Conservation (phyloP, 2,888 invertebrate species). For the Oscheius myriophilus region DNA sequence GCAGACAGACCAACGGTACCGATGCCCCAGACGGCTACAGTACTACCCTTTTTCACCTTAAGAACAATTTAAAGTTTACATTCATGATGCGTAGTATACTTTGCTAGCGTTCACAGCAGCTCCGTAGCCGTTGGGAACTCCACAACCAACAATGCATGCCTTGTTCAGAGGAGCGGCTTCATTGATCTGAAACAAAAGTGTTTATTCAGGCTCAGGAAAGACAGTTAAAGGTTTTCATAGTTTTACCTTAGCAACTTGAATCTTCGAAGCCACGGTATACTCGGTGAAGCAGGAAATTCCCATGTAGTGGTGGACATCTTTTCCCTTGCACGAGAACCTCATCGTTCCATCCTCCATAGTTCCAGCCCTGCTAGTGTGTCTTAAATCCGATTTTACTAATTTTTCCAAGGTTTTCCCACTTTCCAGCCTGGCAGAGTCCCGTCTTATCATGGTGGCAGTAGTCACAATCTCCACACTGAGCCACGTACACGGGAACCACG, state of each 20-base stretch:
- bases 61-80: neutral
- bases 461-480: conserved; percentile 94
- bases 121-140: conserved; percentile 91
- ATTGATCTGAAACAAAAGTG: conserved; percentile 76
- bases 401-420: too few species aligned
- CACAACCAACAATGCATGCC: conserved; percentile 88
- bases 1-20: conserved; percentile 93
- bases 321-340: conserved; percentile 78
- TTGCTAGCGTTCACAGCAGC: conserved; percentile 89
- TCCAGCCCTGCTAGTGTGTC: neutral
- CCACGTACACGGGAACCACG: conserved; percentile 93
- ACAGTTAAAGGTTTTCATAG: neutral
- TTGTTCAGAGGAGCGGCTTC: conserved; percentile 83
- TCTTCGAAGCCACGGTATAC: conserved; percentile 91
- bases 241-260: conserved; percentile 87
- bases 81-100: conserved; percentile 48
- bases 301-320: conserved; percentile 84
- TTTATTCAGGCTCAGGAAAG: neutral
- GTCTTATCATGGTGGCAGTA: conserved; percentile 94
- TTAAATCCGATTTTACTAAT: too few species aligned
- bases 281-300: conserved; percentile 87
- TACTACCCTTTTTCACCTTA: conserved; percentile 82
- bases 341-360: conserved; percentile 89
- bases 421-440: conserved; percentile 88
- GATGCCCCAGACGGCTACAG: conserved; percentile 90